Base-by-base conservation (phyloP, 1,140 invertebrate genomes). In the Drosophila biarmipes region DNA sequence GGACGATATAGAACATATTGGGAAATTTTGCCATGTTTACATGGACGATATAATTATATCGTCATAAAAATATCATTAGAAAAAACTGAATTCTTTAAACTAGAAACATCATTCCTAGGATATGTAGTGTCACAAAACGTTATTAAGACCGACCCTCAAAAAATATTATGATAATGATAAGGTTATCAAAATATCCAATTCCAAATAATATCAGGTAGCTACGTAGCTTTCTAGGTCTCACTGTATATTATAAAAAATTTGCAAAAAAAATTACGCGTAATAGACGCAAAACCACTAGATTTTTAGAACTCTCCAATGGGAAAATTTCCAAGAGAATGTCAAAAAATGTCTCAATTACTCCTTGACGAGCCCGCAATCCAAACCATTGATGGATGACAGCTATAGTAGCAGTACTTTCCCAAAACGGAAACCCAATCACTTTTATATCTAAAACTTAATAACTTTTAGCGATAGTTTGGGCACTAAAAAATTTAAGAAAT, bases 1-100 rank as follows among this genome's bases (percentile, higher is more conserved):
- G 37, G 37, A 38, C 37, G n/a, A 38, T 38, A 38, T 38, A 38
- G 37, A 38, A n/a, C 37, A 38, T n/a, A 38, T 38, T n/a, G n/a
- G 37, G n/a, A 38, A 15, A 38, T 15, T 37, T 15, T 38, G n/a
- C 6, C 37, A 38, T n/a, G 37, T 7, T 7, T 38, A 38, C n/a
- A 15, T 38, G 6, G n/a, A 38, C n/a, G 37, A 38, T 38, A 4
- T 35, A 38, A n/a, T 38, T 38, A 38, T 38, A 15, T 38, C 8
- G 15, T 38, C 37, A 1, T n/a, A 38, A 38, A 43, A 21, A 43
- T 12, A 12, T 43, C 17, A 14, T 10, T 21, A 12, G 40, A 14
- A 43, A 43, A 21, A 43, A 21, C 11, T 2, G 2, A 43, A 43
- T 21, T 43, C 12, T 21, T 21, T 43, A 43, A 43, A 21, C 5